Conservation (phyloP, 2,113 vertebrate genomes). For the Hydropotes inermis region DNA sequence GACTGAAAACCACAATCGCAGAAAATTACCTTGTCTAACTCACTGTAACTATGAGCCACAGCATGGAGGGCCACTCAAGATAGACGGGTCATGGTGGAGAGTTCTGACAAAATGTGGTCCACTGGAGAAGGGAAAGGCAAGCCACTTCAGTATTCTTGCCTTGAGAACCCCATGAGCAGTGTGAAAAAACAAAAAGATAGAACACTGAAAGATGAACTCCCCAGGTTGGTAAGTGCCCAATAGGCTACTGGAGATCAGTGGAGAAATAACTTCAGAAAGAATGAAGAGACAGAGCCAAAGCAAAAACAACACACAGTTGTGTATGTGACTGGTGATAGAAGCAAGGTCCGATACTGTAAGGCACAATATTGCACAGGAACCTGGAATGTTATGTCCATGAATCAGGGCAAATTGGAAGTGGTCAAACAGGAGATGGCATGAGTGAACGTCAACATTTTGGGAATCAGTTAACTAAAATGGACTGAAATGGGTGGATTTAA, state of each 20-base stretch:
- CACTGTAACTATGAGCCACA: neutral
- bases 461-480: neutral
- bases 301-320: neutral
- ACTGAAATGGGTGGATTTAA: neutral
- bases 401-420: neutral
- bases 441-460: neutral
- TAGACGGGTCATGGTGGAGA: neutral
- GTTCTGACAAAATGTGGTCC: neutral
- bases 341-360: neutral
- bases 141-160: neutral
- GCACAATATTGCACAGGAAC: neutral
- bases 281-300: neutral
- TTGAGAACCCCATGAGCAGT: neutral
- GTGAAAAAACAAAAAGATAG: neutral
- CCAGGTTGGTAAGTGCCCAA: neutral
- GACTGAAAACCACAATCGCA: neutral
- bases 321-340: neutral
- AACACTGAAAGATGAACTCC: neutral
- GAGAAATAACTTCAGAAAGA: neutral
- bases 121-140: neutral
- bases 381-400: neutral
- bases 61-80: neutral
- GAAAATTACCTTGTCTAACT: neutral
- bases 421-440: neutral
- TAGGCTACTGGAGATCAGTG: neutral